Evolutionary conservation across 2,888 invertebrate species (phyloP), one percentile per base, ranked within the genome.

Genomic region (Agrochola macilenta): DNA sequence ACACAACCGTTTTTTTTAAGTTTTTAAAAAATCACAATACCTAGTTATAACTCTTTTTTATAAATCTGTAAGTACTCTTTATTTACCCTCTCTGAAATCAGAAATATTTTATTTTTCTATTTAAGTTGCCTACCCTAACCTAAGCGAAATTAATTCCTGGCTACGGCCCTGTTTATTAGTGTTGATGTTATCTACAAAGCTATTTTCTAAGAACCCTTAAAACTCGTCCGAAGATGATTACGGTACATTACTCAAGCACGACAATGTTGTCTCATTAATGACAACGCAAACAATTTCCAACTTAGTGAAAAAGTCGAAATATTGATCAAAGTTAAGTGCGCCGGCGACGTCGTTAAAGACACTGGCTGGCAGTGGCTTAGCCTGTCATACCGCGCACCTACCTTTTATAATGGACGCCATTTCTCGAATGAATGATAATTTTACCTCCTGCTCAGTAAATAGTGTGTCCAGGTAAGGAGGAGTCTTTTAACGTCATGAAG

Each of bases 341-440:
- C 88, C 88, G 82, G 63, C 79, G 20, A 58, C 61, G 60, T 77
- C 72, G 73, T 85, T 85, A 85, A 58, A 57, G 69, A 68, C 69
- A 12, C 58, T 60, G 60, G 63, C 54, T 64, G 20, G 46, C 49
- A 54, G 39, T 54, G 39, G 64, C 58, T 35, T 17, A n/a, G 17
- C 63, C 30, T 69, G 74, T 61, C 76, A 65, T 52, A 68, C 57
- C 69, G 35, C 70, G 71, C 78, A 76, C 80, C 79, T 74, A 76
- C 68, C 64, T 71, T 76, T 73, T 76, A 82, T 84, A 89, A 89
- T 87, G 83, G 83, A 83, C 57, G 79, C 80, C 83, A 84, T 87
- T 89, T 89, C 85, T 83, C 81, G 84, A 89, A 89, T 87, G 85
- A 83, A 86, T 81, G 80, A 83, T 89, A 87, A 88, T 89, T 88